These are phyloP conservation scores for Gastrophryne carolinensis DNA, from an alignment of 2,797 vertebrate species.

Conservation along the genomic window DNA sequence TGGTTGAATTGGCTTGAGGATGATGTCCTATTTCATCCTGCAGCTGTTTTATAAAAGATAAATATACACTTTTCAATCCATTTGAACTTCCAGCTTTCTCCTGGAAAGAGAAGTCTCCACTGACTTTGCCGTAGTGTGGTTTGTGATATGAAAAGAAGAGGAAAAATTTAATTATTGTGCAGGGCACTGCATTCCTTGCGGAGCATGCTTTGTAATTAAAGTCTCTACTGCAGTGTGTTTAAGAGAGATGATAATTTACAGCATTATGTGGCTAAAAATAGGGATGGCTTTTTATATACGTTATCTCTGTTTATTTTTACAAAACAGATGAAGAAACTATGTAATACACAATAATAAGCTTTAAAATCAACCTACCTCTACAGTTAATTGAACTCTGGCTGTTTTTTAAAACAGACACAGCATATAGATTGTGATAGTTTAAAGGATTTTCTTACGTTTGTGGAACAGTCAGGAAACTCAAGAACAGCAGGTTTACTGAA, in stretches of 20 bases:
- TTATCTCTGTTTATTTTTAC: neutral
- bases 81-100: constrained; percentile 18
- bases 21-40: neutral
- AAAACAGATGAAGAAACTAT: neutral
- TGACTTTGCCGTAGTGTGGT: constrained; percentile 8
- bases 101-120: constrained; percentile 27
- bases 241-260: neutral
- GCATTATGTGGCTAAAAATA: neutral
- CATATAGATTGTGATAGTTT: no score
- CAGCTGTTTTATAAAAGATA: constrained; percentile 41
- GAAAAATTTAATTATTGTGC: constrained; percentile 37
- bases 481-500: no score
- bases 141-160: constrained; percentile 19
- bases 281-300: neutral
- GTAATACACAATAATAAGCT: no score
- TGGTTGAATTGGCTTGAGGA: neutral
- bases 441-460: no score
- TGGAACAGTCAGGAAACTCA: no score
- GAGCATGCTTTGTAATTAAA: constrained; percentile 26
- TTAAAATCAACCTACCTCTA: no score
- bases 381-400: no score
- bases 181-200: constrained; percentile 18
- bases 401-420: no score
- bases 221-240: neutral
- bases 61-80: neutral